Base-by-base conservation (phyloP, 2,888 invertebrate species). In the Chymomyza amoena region DNA sequence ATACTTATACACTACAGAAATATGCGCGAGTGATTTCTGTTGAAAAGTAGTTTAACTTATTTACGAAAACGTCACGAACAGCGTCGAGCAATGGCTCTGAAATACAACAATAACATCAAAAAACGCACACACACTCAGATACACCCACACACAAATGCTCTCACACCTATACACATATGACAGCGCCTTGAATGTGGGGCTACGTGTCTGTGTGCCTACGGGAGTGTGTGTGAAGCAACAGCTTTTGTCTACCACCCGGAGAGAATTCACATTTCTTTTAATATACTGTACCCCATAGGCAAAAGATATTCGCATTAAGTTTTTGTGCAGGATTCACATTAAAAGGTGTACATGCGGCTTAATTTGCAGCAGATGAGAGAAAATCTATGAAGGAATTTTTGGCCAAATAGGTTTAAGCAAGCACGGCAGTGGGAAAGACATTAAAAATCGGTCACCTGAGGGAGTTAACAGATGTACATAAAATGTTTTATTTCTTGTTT, bases 1-100 rank as follows among this genome's bases (percentile, higher is more conserved):
- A 63, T 10, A 60, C 9, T 51, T 7, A 52, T 10, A 60, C 9
- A 60, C 66, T 13, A 45, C 39, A 13, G 39, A 45, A 51, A 25
- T 16, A 68, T 64, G 51, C 51, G 52, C 50, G 32, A 39, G 39
- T 61, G 66, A 56, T 52, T 66, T 25, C 36, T 52, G 61, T 5
- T 4, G 61, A 61, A 66, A 61, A 60, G 60, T 60, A 66, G 66
- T 61, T 66, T 52, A 61, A 66, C 61, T 66, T 61, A 61, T 66
- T 61, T 61, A 39, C 45, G 66, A 28, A 64, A 32, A 64, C 25
- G 57, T 57, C 57, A 39, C 39, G 50, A 66, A 39, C 15, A 66
- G 25, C 62, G 56, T 45, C 39, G 39, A 45, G 51, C 62, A 72
- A 16, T 57, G 50, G 32, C 64, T 65, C 54, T 67, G 18, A 64